These are phyloP conservation scores for Thryonomys swinderianus DNA, from an alignment of 2,113 vertebrate species.

Conservation along the genomic window DNA sequence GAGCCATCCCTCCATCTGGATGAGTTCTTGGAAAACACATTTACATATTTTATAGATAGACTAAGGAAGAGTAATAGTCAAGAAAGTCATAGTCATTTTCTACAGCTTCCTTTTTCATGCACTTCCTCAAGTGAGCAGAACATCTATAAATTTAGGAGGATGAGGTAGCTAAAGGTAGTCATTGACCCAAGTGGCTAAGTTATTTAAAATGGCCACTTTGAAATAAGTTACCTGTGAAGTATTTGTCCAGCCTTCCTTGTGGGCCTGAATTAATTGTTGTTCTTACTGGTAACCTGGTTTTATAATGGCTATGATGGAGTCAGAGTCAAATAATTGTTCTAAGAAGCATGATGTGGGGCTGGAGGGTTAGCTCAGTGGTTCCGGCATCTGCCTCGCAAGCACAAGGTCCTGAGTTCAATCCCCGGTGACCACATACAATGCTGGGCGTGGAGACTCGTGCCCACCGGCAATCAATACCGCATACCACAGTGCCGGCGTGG, in stretches of 20 bases:
- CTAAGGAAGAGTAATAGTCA: background rate
- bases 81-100: background rate
- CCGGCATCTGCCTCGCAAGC: too few species aligned
- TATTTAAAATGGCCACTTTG: background rate
- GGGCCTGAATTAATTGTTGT: background rate
- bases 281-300: background rate
- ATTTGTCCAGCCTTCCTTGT: background rate
- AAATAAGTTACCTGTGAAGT: background rate
- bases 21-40: background rate
- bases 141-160: background rate
- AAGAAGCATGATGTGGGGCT: background rate
- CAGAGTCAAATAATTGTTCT: background rate
- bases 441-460: too few species aligned
- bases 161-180: background rate
- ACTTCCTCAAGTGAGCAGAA: background rate
- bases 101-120: background rate
- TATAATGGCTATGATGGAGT: background rate
- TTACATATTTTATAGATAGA: background rate
- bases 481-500: too few species aligned
- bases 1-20: background rate
- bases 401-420: too few species aligned
- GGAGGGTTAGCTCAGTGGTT: too few species aligned
- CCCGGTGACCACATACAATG: too few species aligned
- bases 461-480: too few species aligned
- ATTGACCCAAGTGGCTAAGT: background rate